Evolutionary conservation across 2,888 invertebrate species (phyloP).

Genomic region (Luffia ferchaultella): DNA sequence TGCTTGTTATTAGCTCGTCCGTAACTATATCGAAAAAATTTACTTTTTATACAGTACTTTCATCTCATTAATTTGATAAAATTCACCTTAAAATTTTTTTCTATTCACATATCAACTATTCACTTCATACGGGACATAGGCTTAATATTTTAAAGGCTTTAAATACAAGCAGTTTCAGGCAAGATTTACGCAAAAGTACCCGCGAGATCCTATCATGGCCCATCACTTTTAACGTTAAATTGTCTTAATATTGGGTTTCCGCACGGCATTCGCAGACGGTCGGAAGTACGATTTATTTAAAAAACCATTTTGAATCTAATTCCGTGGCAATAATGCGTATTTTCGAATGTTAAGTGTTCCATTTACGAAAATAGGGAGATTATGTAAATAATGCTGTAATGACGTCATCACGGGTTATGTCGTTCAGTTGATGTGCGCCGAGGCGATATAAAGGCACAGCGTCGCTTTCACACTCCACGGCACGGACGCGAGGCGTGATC

Average conservation of each 20-base stretch:
- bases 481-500: no score
- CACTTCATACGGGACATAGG: no score
- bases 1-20: no score
- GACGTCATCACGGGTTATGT: conserved; percentile 42
- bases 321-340: background rate
- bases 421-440: conserved; percentile 10
- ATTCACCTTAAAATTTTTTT: no score
- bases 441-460: background rate
- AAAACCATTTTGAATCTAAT: background rate
- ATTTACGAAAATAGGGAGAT: conserved; percentile 18
- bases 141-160: background rate
- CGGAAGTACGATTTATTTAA: background rate
- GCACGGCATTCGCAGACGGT: background rate
- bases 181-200: background rate
- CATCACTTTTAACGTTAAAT: background rate
- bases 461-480: background rate
- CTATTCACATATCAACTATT: no score
- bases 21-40: no score
- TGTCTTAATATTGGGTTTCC: background rate
- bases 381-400: conserved; percentile 49
- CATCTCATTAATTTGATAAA: no score
- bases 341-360: background rate
- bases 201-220: background rate
- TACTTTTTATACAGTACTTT: no score
- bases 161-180: background rate